These are phyloP conservation scores for Leptobrachium leishanense DNA, from an alignment of 2,113 vertebrate species.

Conservation along the genomic window DNA sequence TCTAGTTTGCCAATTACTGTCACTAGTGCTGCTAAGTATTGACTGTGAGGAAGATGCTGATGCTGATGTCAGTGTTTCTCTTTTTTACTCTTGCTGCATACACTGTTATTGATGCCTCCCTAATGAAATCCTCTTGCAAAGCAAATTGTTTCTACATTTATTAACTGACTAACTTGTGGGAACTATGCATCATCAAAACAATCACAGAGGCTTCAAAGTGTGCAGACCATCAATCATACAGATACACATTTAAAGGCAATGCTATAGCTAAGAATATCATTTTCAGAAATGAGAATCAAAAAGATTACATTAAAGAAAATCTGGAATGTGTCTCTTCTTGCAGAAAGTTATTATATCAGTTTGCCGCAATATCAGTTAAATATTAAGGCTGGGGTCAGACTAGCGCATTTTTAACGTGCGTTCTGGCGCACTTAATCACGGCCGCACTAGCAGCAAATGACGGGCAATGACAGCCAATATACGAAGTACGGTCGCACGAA, in stretches of 20 bases:
- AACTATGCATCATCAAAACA: constrained; percentile 37
- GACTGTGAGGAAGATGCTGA: constrained; percentile 30
- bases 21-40: constrained; percentile 40
- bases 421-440: no score
- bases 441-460: no score
- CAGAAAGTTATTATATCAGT: no score
- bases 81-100: constrained; percentile 26
- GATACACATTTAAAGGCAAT: neutral
- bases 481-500: no score
- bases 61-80: constrained; percentile 42
- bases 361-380: no score
- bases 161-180: constrained; percentile 44
- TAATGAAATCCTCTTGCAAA: constrained; percentile 49
- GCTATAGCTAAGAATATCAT: no score
- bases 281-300: no score
- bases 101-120: constrained; percentile 43
- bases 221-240: constrained; percentile 30
- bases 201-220: constrained; percentile 26
- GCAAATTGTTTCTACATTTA: constrained; percentile 48
- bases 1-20: constrained; percentile 48
- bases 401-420: no score
- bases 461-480: no score
- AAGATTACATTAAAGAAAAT: no score
- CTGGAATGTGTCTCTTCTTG: no score
- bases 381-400: no score